Base-by-base conservation (phyloP, 2,888 invertebrate species). In the Pristionchus mayeri region DNA sequence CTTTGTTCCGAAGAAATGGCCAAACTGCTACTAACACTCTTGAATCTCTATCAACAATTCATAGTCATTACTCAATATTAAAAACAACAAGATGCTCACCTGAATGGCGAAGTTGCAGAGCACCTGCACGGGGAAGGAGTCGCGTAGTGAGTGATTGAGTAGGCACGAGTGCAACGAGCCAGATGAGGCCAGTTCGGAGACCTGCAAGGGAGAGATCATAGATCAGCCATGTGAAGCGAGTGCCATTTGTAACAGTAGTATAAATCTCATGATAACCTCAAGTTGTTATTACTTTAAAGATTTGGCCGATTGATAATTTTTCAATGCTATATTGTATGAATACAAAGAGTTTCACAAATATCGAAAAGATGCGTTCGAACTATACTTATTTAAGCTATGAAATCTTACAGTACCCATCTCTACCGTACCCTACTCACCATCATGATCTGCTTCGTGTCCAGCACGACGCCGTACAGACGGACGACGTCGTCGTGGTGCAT, bases 401-500 rank as follows among this genome's bases (percentile, higher is more conserved):
- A n/a, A n/a, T n/a, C n/a, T n/a, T n/a, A n/a, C n/a, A n/a, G n/a
- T n/a, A n/a, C n/a, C n/a, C n/a, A n/a, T n/a, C n/a, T n/a, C 52
- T 52, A 79, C 50, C 78, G 78, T 52, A 52, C 50, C 48, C 40
- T 27, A 2, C 93, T 89, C 90, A 95, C 95, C 93, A 95, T 90
- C 95, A 95, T 97, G 86, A 97, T 94, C 2, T 96, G 95, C 92
- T 97, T 96, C 79, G 97, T 95, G 92, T 98, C 97, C 85, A 98
- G 94, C 4, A 98, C 98, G 24, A 99, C 98, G 3, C 99, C 99
- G 93, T 97, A 98, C 85, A 99, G 94, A n/a, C 97, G 95, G 4
- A 98, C 98, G 90, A 99, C 97, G 93, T 97, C 97, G 86, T 97
- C 97, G 93, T 98, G 98, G 93, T 98, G 97, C 91, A 98, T 97